Evolutionary conservation across 2,797 vertebrate species (phyloP), one percentile per base, ranked within the genome.

Genomic region (Ptychadena robeensis): DNA sequence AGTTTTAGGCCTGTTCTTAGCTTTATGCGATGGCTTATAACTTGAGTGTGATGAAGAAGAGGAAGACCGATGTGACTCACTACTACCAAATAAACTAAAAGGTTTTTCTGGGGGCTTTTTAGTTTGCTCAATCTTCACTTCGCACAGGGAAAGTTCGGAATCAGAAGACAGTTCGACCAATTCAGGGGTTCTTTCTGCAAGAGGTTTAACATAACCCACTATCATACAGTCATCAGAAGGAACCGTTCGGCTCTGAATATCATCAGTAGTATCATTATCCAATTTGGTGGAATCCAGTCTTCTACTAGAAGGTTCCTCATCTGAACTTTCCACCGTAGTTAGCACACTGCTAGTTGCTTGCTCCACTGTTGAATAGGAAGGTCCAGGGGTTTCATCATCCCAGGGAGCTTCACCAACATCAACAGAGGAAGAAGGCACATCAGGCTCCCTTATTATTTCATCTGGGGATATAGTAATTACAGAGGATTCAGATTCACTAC

Each of bases 311-410:
- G 87, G 86, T 15, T 88, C 95, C 71, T 93, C 93, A 85, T 95
- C 96, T 32, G 93, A 92, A 86, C 93, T 95, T 85, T 95, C 92
- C 38, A 91, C 87, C 75, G 95, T 87, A n/a, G 93, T 93, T 73
- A 94, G 91, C 12, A 88, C 74, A 6, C 89, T 86, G 40, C 89
- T 66, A 48, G 86, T 88, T 59, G 88, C 85, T 27, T 91, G 91
- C 37, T 97, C 95, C 25, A 94, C 91, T 0, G 92, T 91, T 25
- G 96, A 97, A 76, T 98, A 98, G 0, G 97, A 99, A 1, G 98
- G 97, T 0, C 98, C 97, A 0, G 97, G 97, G 0, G 97, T 98
- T 92, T 99, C 98, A 83, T 98, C 97, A 64, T 99, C 98, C 96
- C 97, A 99, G 2, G 94, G 86, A 0, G 95, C 93, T 66, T 95